Evolutionary conservation across 2,888 invertebrate species (phyloP), one percentile per base, ranked within the genome.

Genomic region (Melanostoma scalare): DNA sequence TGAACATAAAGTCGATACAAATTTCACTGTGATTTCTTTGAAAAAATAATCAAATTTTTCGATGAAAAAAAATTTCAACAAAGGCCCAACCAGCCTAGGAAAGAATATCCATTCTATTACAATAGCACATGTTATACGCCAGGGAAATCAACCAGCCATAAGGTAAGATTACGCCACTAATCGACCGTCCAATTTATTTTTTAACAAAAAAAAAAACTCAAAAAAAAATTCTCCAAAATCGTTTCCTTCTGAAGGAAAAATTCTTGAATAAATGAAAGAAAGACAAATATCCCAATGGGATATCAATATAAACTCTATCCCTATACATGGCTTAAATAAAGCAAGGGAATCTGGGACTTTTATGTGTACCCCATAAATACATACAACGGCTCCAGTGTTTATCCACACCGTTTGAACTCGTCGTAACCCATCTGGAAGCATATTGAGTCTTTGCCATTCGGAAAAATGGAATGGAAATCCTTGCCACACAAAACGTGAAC

Each of bases 141-240:
- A 36, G 61, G 61, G 46, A 61, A 61, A 46, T 46, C 61, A 61
- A 20, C 46, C 8, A 61, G 46, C 61, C 20, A 46, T 61, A 20
- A 61, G 61, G 35, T 36, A 42, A 61, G 61, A 61, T 61, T 61
- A 46, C 35, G 46, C 61, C 61, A 61, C 61, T 61, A 61, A 61
- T 61, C 61, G 61, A 46, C 46, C 46, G 20, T 46, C 61, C 46
- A 61, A 60, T 42, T 42, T 35, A 30, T 56, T 8, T 40, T 35
- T 44, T 46, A 35, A 3, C 3, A 60, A 33, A 42, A 31, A 6
- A 5, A 58, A 58, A 42, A 60, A 60, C 35, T n/a, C 20, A 10
- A n/a, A 10, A 36, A 42, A 10, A 42, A 42, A 42, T 20, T 9
- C 33, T 6, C 0, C 31, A 58, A 6, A 42, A 40, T 30, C 3